Evolutionary conservation across 1,140 invertebrate species (phyloP).

Genomic region (Drosophila nannoptera): DNA sequence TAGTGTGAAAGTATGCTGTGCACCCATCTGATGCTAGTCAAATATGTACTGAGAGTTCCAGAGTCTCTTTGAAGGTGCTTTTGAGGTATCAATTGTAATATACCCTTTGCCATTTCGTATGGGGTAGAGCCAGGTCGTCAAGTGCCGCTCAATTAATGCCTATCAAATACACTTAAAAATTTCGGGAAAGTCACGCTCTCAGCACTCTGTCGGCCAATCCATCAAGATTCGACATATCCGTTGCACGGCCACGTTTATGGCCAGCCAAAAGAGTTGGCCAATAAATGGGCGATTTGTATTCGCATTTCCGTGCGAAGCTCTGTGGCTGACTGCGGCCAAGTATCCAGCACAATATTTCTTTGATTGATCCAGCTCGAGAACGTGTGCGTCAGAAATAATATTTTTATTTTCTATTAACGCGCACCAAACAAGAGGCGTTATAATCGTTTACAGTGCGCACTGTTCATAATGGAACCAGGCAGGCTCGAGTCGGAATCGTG

Average conservation of each 20-base stretch:
- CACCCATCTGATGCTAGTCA: too few species aligned
- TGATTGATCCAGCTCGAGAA: constrained; percentile 18
- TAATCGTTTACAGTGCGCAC: constrained; percentile 49
- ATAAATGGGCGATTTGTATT: constrained; percentile 37
- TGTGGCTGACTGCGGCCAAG: constrained; percentile 29
- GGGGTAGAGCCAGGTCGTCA: constrained; percentile 1
- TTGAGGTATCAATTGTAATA: too few species aligned
- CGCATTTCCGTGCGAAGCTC: constrained; percentile 21
- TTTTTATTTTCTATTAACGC: constrained; percentile 68
- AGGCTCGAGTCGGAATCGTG: background rate
- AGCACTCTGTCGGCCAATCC: constrained; percentile 17
- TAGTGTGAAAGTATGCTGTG: background rate
- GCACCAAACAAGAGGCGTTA: constrained; percentile 5
- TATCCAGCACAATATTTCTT: constrained; percentile 16
- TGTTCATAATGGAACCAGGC: constrained; percentile 47
- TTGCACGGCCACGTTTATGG: constrained; percentile 34
- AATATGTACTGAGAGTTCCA: too few species aligned
- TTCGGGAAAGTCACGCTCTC: constrained; percentile 40
- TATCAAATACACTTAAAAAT: constrained; percentile 23
- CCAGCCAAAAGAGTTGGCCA: constrained; percentile 22
- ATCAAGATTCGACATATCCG: constrained; percentile 46
- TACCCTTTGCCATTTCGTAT: background rate
- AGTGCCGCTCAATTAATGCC: constrained; percentile 26
- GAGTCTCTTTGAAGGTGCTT: background rate
- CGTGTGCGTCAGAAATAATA: constrained; percentile 50